Conservation (phyloP, 2,888 invertebrate species). For the Melanargia galathea region DNA sequence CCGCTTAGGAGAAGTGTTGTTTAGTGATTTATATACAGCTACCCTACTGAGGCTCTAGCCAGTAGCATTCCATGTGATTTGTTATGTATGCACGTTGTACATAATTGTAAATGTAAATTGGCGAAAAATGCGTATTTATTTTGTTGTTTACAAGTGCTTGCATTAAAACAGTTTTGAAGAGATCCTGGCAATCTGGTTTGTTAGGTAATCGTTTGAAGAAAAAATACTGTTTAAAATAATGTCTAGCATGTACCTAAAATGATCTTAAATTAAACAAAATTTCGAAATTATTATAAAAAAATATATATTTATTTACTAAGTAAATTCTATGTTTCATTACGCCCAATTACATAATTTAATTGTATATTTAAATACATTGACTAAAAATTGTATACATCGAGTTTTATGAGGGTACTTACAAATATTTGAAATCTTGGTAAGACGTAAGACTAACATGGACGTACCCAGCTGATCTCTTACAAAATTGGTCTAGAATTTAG, state of each 20-base stretch:
- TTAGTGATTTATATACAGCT: too few relatives aligned
- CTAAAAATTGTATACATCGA: conserved; percentile 12
- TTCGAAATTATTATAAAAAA: conserved; percentile 30
- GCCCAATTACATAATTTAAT: conserved; percentile 16
- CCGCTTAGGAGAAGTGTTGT: conserved; percentile 9
- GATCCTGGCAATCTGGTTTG: not conserved
- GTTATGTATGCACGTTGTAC: too few relatives aligned
- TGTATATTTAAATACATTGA: not conserved
- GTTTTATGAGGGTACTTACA: conserved; percentile 8
- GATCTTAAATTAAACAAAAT: conserved; percentile 35
- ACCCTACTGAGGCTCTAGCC: too few relatives aligned
- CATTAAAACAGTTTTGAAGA: too few relatives aligned
- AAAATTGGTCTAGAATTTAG: not conserved
- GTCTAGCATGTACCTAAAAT: not conserved
- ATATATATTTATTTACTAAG: conserved; percentile 44
- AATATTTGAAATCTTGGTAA: not conserved
- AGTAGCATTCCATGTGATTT: too few relatives aligned
- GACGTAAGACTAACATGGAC: not conserved
- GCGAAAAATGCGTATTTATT: too few relatives aligned
- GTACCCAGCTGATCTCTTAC: not conserved
- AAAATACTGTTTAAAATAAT: not conserved
- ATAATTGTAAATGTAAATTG: too few relatives aligned
- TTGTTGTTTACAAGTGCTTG: too few relatives aligned
- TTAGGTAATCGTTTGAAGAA: too few relatives aligned
- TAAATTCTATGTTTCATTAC: conserved; percentile 37